Evolutionary conservation across 92 coral and sea anemone genomes (phyloP), one percentile per base, ranked within the genome.

Genomic region (Porites evermanni): DNA sequence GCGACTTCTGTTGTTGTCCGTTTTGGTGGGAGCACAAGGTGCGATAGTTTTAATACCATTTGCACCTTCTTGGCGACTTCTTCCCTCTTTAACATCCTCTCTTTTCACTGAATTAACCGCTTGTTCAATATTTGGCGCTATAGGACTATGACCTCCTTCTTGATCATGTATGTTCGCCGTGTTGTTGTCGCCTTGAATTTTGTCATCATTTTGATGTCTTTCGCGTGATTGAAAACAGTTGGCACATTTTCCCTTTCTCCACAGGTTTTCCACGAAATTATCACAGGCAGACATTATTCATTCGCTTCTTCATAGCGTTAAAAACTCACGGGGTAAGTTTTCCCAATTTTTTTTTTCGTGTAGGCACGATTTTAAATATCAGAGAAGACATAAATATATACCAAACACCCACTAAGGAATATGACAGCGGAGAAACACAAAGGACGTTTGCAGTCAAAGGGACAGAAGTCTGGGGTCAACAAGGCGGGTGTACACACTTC

Each of bases 161-260:
- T 32, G 86, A 61, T 64, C 64, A 10, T 64, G 80, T 14, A 80
- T 20, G 80, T 83, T 74, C 16, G 70, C 80, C 60, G n/a, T 38
- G 75, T 19, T 23, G 83, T 54, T 81, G 19, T 65, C 81, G 29
- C 53, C 70, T 50, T 54, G 69, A 8, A 50, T 53, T 8, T 26
- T 61, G 64, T 13, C 76, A 24, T 13, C 66, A 56, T 72, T 54
- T 65, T 75, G 66, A 75, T 95, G 98, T 65, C 84, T 87, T 1
- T 71, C 91, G 20, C 87, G 84, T 7, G 98, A 75, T 54, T 94
- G 91, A 88, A 95, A 95, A 83, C 98, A 95, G 80, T 95, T 95
- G 67, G 95, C 81, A 70, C 98, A 95, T 83, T 95, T 95, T 61
- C 98, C 98, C 68, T 93, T 95, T 68, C 91, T 95, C 98, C 98